Evolutionary conservation across 2,797 vertebrate species (phyloP).

Genomic region (Kryptopterus vitreolus): DNA sequence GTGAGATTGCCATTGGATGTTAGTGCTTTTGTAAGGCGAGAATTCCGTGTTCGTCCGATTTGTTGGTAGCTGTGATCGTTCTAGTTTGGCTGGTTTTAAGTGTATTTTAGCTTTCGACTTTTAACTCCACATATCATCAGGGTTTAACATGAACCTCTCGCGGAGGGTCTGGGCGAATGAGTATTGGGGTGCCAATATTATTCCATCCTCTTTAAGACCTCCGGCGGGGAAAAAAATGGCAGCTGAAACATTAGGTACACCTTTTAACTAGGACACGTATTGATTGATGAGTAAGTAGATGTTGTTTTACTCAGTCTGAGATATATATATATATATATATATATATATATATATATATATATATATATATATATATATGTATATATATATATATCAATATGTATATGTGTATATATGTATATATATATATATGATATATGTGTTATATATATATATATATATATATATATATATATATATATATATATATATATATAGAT

Average conservation of each 20-base stretch:
- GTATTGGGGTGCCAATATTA: constrained; percentile 2
- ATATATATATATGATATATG: no score
- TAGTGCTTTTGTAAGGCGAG: constrained; percentile 45
- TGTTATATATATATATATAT: no score
- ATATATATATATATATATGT: no score
- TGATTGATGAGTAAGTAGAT: background rate
- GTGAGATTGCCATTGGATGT: constrained; percentile 49
- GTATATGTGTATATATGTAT: no score
- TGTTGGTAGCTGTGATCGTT: constrained; percentile 47
- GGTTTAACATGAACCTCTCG: constrained; percentile 2
- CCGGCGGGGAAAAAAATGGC: constrained; percentile 1
- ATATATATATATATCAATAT: no score
- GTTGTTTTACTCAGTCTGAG: background rate
- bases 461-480: no score
- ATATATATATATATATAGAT: no score
- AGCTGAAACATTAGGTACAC: constrained; percentile 2
- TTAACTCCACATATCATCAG: constrained; percentile 7
- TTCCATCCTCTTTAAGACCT: constrained; percentile 5
- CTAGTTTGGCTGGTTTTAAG: constrained; percentile 40
- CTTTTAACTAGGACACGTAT: background rate
- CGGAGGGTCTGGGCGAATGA: constrained; percentile 5
- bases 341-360: no score
- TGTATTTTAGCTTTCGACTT: constrained; percentile 53
- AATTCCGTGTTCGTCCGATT: constrained; percentile 27
- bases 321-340: no score